A percentile compares a stretch with the other conserved stretches of the same genome.
phyloP scores from a whole-genome alignment of 2,113 vertebrate genomes.

The Neogobius melanostomus region DNA sequence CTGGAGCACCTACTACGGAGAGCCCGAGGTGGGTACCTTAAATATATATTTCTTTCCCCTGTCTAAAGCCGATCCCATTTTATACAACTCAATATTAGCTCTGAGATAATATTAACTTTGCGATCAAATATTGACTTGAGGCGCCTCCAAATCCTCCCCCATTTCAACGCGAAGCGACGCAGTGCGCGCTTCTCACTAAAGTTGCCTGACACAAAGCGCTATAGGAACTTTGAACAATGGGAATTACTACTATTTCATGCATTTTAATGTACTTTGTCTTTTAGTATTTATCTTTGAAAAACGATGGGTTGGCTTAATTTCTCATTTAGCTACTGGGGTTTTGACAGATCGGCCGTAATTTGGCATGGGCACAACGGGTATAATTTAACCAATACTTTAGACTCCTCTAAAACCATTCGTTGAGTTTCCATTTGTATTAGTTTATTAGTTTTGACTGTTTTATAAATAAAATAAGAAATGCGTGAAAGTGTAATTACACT shows the following conservation, averaged over 20 bases:
- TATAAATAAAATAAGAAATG: too few species aligned
- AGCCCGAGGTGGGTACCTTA: slow-evolving; percentile 92
- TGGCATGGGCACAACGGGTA: too few species aligned
- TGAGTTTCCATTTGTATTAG: background rate
- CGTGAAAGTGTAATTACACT: background rate
- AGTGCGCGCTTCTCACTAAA: slow-evolving; percentile 86
- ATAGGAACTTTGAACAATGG: slow-evolving; percentile 58
- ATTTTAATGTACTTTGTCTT: slow-evolving; percentile 25
- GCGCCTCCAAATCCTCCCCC: slow-evolving; percentile 97
- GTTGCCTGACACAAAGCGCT: slow-evolving; percentile 81
- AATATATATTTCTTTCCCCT: slow-evolving; percentile 73
- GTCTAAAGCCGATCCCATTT: slow-evolving; percentile 87
- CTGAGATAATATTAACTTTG: slow-evolving; percentile 96
- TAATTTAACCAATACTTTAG: background rate
- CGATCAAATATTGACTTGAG: slow-evolving; percentile 96
- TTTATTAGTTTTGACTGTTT: background rate
- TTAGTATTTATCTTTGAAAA: slow-evolving; percentile 37
- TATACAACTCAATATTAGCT: slow-evolving; percentile 94
- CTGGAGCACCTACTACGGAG: slow-evolving; percentile 97
- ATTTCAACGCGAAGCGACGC: slow-evolving; percentile 83
- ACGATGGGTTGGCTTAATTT: slow-evolving; percentile 53
- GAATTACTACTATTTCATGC: slow-evolving; percentile 42
- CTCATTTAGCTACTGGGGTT: slow-evolving; percentile 2
- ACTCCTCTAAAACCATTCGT: background rate
- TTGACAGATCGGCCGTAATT: background rate